phyloP scores from a whole-genome alignment of 2,888 invertebrate genomes.

The Gymnosoma rotundatum region DNA sequence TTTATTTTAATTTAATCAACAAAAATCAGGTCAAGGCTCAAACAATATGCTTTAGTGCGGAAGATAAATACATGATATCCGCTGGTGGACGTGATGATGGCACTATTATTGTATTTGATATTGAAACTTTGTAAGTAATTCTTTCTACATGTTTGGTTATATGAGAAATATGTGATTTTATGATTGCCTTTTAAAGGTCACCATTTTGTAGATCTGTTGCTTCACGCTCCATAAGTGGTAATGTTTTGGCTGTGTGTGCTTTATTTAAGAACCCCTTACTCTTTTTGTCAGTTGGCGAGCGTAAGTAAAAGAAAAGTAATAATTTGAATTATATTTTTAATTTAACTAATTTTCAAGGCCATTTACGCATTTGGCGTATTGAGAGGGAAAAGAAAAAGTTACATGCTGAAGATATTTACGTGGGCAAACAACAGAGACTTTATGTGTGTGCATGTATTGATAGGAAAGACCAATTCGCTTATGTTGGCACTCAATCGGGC shows the following conservation, averaged over 20 bases:
- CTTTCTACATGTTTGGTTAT: not conserved
- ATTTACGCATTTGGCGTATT: constrained; percentile 89
- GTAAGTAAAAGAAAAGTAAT: constrained; percentile 79
- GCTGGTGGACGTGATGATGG: constrained; percentile 96
- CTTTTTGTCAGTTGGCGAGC: constrained; percentile 90
- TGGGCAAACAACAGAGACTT: constrained; percentile 90
- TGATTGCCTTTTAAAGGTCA: constrained; percentile 76
- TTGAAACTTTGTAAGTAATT: constrained; percentile 82
- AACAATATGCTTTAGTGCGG: constrained; percentile 90
- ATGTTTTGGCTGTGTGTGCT: constrained; percentile 85
- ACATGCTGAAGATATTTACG: constrained; percentile 87
- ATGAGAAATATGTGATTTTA: not conserved
- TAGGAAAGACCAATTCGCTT: constrained; percentile 88
- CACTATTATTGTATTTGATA: constrained; percentile 92
- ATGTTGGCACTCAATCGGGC: constrained; percentile 94
- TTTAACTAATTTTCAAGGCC: constrained; percentile 81
- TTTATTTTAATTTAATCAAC: constrained; percentile 11
- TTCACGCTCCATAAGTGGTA: constrained; percentile 88
- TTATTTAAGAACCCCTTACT: constrained; percentile 85
- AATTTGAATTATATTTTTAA: not conserved
- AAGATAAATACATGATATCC: constrained; percentile 91
- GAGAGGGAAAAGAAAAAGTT: constrained; percentile 87
- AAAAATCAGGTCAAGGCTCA: constrained; percentile 87
- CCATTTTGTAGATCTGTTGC: constrained; percentile 86
- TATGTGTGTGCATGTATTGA: constrained; percentile 89